Conservation (phyloP, 2,797 vertebrate species). For the Heterohyrax brucei region DNA sequence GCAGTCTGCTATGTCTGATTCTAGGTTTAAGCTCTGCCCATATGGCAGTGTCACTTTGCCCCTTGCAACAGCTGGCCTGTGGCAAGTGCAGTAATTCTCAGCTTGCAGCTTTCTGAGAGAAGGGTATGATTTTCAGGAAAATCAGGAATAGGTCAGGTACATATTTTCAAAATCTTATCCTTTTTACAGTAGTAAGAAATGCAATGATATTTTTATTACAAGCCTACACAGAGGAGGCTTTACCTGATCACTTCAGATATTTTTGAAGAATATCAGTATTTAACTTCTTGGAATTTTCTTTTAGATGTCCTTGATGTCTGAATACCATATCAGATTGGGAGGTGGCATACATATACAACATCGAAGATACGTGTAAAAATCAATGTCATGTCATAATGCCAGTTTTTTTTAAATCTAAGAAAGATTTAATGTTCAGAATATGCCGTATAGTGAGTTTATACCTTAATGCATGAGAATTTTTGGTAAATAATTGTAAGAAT, state of each 20-base stretch:
- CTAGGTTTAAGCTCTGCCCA: not conserved
- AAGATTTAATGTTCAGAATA: constrained; percentile 19
- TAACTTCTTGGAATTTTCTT: constrained; percentile 3
- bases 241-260: not conserved
- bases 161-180: constrained; percentile 23
- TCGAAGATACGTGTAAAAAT: constrained; percentile 38
- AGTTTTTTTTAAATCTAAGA: constrained; percentile 32
- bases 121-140: not conserved
- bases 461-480: not conserved
- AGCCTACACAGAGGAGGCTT: not conserved
- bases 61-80: not conserved
- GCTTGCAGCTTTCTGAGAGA: not conserved
- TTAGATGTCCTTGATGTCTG: constrained; percentile 9
- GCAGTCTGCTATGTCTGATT: not conserved
- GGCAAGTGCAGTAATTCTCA: not conserved
- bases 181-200: not conserved
- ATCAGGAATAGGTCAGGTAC: not conserved
- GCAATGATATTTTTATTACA: not conserved
- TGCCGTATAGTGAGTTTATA: not conserved
- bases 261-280: constrained; percentile 43
- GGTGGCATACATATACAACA: not conserved
- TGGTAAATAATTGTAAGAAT: constrained; percentile 32
- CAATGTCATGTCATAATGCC: not conserved
- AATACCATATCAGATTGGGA: not conserved
- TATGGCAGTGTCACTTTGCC: not conserved